Evolutionary conservation across 92 coral and sea anemone genomes (phyloP).

Genomic region (Umimayanthus chanpuru): DNA sequence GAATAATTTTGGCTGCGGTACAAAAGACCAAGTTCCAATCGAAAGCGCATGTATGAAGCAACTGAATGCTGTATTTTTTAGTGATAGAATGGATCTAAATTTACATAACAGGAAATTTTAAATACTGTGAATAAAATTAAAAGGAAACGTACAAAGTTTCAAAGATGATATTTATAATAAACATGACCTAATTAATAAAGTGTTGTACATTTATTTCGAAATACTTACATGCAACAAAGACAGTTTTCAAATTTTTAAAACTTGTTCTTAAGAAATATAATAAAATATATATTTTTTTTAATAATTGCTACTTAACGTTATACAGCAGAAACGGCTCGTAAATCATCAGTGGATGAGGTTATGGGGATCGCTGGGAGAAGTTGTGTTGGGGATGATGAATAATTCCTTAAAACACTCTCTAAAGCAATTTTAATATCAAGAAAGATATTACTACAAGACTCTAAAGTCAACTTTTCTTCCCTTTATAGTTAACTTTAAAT

Average conservation of each 20-base stretch:
- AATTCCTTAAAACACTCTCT: neutral
- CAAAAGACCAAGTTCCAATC: neutral
- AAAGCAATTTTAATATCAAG: too few relatives aligned
- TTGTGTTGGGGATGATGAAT: neutral
- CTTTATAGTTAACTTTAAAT: too few relatives aligned
- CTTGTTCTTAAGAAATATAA: too few relatives aligned
- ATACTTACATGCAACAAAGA: too few relatives aligned
- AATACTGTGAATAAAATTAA: conserved; percentile 1
- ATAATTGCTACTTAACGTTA: too few relatives aligned
- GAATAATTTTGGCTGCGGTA: neutral
- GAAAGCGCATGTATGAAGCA: neutral
- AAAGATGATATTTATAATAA: too few relatives aligned
- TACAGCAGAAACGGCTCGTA: neutral
- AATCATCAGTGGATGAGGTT: too few relatives aligned
- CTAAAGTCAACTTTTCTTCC: neutral
- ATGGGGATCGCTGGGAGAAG: neutral
- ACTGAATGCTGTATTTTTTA: neutral
- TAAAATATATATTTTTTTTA: too few relatives aligned
- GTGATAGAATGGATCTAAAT: neutral
- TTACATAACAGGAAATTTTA: neutral
- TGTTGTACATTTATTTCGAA: too few relatives aligned
- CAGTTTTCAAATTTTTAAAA: too few relatives aligned
- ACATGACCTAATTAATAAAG: too few relatives aligned
- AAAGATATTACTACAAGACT: too few relatives aligned
- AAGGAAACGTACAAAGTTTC: neutral